Evolutionary conservation across 2,797 vertebrate genomes (phyloP), one percentile per base, ranked within the genome.

Genomic region (Macrochelys suwanniensis): DNA sequence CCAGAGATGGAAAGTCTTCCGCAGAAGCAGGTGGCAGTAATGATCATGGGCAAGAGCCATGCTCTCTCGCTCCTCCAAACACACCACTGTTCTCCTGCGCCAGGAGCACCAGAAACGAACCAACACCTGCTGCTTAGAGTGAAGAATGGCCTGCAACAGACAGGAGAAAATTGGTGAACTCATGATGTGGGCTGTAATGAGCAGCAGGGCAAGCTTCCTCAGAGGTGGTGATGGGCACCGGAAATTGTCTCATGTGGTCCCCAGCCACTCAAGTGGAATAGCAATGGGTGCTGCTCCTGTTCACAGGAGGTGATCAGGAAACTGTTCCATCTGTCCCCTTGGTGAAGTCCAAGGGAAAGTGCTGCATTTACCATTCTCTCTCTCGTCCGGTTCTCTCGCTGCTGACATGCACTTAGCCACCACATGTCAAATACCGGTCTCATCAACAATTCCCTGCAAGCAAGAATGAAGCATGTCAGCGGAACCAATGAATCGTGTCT

Each of bases 361-460:
- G 17, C 47, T 12, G 4, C 4, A 68, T 79, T 88, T 98, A 99
- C 99, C 98, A 95, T 98, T 92, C 98, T 97, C 97, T 99, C 98
- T 5, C 92, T 98, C 81, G 98, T 95, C 95, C 89, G 98, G 94
- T 97, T 96, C 85, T 99, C 98, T 94, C 88, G 98, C 88, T 98
- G 98, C 86, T 95, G 95, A 78, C 95, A 94, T 1, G 90, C 88
- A 74, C 94, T 98, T 94, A 96, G 96, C 97, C 97, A 95, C 99
- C 99, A 99, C 6, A 65, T 89, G 95, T 98, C 98, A 97, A 99
- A 99, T 2, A 97, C 97, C 87, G 93, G 98, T 26, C 95, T 97
- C 94, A 97, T 96, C 94, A 98, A 89, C 10, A 31, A 85, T 74
- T 96, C 97, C 95, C 98, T 98, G 78, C 65, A 95, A 83, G 49